These are phyloP conservation scores for Caerostris extrusa DNA, from an alignment of 1,140 invertebrate species.

Conservation along the genomic window DNA sequence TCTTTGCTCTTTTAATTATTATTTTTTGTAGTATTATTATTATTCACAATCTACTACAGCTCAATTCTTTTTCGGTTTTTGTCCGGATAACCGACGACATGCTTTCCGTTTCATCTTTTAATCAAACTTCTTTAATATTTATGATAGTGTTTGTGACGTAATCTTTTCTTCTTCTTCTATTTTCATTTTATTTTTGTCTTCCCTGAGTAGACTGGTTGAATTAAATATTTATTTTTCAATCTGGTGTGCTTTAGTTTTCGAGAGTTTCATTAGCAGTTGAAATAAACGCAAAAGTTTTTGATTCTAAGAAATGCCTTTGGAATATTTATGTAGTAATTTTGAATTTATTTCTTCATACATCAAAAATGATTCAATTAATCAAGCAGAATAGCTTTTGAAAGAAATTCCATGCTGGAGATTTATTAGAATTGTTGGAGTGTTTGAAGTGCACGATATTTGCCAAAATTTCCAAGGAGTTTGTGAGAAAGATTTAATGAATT, in stretches of 20 bases:
- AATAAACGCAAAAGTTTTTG: constrained; percentile 1
- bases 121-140: constrained; percentile 62
- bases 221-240: constrained; percentile 67
- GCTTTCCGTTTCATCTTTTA: constrained; percentile 46
- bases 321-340: neutral
- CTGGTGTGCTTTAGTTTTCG: constrained; percentile 15
- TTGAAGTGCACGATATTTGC: no score
- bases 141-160: constrained; percentile 22
- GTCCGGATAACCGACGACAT: neutral
- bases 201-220: neutral
- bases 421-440: no score
- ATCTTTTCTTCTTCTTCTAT: neutral
- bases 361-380: no score
- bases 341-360: no score
- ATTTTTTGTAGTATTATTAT: neutral
- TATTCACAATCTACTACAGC: no score
- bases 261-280: neutral
- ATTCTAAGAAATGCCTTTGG: constrained; percentile 10
- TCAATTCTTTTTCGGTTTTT: neutral
- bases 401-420: no score
- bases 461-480: no score
- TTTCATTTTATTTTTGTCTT: neutral
- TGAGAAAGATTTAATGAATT: no score
- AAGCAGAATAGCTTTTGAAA: no score
- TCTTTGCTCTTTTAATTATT: neutral